phyloP scores from a whole-genome alignment of 2,888 invertebrate species.

The Folsomia candida region DNA sequence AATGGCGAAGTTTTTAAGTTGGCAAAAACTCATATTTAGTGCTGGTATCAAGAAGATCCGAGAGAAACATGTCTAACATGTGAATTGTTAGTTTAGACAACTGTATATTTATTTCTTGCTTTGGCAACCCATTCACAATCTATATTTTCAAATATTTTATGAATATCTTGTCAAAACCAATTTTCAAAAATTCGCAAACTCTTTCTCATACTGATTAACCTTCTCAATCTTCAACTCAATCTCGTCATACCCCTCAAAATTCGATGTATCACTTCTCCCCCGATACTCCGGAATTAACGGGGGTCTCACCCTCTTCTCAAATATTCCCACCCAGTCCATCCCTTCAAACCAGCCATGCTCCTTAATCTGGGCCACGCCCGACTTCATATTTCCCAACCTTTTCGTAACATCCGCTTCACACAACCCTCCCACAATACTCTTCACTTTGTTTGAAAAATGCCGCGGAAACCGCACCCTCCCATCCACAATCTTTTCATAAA shows the following conservation, averaged over 20 bases:
- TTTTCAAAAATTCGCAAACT: not conserved
- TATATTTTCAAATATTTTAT: no score
- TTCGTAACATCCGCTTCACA: constrained; percentile 94
- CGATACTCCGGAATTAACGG: constrained; percentile 49
- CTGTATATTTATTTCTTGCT: no score
- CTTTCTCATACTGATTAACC: not conserved
- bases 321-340: constrained; percentile 99
- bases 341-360: constrained; percentile 98
- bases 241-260: constrained; percentile 51
- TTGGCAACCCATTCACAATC: no score
- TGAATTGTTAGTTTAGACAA: no score
- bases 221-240: not conserved
- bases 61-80: no score
- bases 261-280: constrained; percentile 49
- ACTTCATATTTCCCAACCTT: constrained; percentile 97
- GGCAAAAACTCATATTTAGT: no score
- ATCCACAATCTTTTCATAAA: constrained; percentile 99
- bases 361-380: constrained; percentile 98
- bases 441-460: constrained; percentile 96
- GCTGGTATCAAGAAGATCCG: no score
- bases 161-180: no score
- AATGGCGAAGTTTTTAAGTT: no score
- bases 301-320: constrained; percentile 79
- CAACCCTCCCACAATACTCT: constrained; percentile 93
- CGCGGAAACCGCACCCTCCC: constrained; percentile 98